Base-by-base conservation (phyloP, 53 echinoderm and acorn worm genomes). In the Antedon mediterranea region DNA sequence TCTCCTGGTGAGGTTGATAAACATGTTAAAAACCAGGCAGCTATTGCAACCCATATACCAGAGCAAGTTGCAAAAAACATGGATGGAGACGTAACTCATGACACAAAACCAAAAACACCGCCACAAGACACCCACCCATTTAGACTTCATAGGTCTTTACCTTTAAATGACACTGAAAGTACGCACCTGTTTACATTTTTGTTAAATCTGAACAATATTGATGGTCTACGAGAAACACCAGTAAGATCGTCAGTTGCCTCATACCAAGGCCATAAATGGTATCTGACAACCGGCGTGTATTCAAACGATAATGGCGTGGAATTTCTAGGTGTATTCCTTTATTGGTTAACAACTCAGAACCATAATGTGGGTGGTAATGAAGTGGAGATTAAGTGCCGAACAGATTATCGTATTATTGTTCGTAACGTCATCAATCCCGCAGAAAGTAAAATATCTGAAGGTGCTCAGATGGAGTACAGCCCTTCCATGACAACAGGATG, bases 241-340 rank as follows among this genome's bases (percentile, higher is more conserved):
- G 81, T 87, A 28, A 86, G 86, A 30, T 90, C 90, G 20, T 89
- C 94, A 4, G 79, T 85, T 23, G 85, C 90, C 41, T 91, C 88
- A 80, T 94, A 94, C 73, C 90, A 94, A 43, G 94, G 94, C 5
- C 94, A 94, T 31, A 90, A 94, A 43, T 94, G 94, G 94, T 94
- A 94, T 76, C 85, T 94, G 28, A 94, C 91, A 0, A 90, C 90
- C 71, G 88, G 90, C 30, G 88, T 85, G 26, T 85, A 84, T 75
- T 85, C 82, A 57, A 87, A 87, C 8, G 89, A 94, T 31, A 85
- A 89, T 0, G 78, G 80, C 7, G 85, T 85, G 41, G 82, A 82
- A 29, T 89, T 83, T 34, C 77, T 94, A 42, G 94, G 94, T 8
- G 89, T 91, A 43, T 94, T 89, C 31, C 84, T 94, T 41, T 94